Base-by-base conservation (phyloP, 2,797 vertebrate species). In the Oreochromis mossambicus region DNA sequence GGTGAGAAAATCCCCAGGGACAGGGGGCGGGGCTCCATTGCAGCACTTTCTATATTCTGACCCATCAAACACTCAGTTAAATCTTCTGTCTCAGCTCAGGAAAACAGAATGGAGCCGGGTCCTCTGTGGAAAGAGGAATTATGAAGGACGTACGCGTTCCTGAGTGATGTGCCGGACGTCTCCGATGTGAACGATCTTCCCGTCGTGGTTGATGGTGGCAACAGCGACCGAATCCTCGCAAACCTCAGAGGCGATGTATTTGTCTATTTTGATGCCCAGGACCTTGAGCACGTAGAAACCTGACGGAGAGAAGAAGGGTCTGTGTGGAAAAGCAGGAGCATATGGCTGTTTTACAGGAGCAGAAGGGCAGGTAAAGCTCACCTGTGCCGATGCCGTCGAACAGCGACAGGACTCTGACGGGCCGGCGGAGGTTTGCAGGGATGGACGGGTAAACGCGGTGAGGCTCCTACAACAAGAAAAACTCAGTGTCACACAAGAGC, bases 311-410 rank as follows among this genome's bases (percentile, higher is more conserved):
- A 19, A 58, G 8, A 24, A 41, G 1, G 0, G 34, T n/a, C 17
- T 0, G 14, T 14, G 68, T n/a, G 26, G n/a, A 63, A 4, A 26
- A 26, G 32, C 38, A 6, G 21, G 8, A 1, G 8, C 41, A 14
- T 2, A 3, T 1, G 36, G 3, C 21, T 6, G 14, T 17, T 26
- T 26, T 2, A 32, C 8, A 0, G 4, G 6, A 1, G 41, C 5
- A 43, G 66, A 24, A 12, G 2, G 1, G 24, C 6, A 15, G 19
- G 36, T 14, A 17, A 4, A 29, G n/a, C 10, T 17, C 68, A 98
- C 98, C 98, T 92, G 98, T 98, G 1, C 96, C 96, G 4, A 99
- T 97, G 63, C 98, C 98, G 41, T 99, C 98, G 3, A 99, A 99
- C 48, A 99, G 95, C 0, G 98, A 98, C 19, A 99, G 96, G 15